Evolutionary conservation across 2,797 vertebrate genomes (phyloP), one percentile per base, ranked within the genome.

Genomic region (Acridotheres tristis): DNA sequence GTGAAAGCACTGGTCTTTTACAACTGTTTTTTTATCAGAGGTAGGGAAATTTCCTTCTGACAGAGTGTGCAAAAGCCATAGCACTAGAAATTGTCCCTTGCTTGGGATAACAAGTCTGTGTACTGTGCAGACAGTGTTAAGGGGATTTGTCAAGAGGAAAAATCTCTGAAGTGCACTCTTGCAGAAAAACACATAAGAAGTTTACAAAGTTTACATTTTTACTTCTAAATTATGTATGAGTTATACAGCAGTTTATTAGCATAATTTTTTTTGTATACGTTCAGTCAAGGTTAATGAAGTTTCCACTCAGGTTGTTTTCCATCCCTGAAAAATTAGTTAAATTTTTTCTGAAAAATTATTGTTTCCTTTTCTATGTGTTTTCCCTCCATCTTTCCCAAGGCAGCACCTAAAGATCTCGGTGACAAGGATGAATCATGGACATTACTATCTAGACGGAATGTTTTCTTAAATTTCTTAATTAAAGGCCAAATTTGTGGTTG

Each of bases 91-190:
- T 22, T 66, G 23, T 42, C 47, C 21, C 66, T 80, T 73, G 23
- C 48, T 79, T 38, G 47, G 10, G 16, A 32, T 25, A 57, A 57
- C 0, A 1, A n/a, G 62, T 38, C 55, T 59, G 7, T 54, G 47
- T 54, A 40, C 11, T 20, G 36, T 79, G 47, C 40, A 51, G 26
- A 43, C 1, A 0, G 0, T 91, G 71, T 88, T 42, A 85, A 54
- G 15, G 23, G 15, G 40, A 40, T 40, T 40, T 91, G 71, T 88
- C 42, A 85, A 54, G 15, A 23, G 29, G 25, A 71, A 10, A 61
- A 63, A n/a, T 13, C 50, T 58, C 47, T 73, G 67, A 74, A 86
- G 18, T 8, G 2, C 0, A 0, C 4, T 50, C 7, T 36, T 53
- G 14, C 36, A n/a, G 36, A 42, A 68, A 58, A 62, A 51, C 7